A percentile compares a stretch with the other conserved stretches of the same genome.
phyloP scores from a whole-genome alignment of 2,888 invertebrate species.

The Mystacides longicornis region DNA sequence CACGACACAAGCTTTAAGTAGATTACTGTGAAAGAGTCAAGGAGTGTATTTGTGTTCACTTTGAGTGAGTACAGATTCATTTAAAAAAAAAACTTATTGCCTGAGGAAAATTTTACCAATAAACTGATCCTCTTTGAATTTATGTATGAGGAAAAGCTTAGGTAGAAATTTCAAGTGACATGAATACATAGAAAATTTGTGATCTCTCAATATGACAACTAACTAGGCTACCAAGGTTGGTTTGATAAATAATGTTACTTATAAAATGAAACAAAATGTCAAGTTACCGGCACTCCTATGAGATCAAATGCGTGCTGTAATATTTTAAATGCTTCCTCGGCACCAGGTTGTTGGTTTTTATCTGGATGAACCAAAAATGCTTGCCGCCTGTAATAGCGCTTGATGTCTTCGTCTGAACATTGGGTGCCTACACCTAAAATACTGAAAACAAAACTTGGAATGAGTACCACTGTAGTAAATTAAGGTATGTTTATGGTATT shows the following conservation, averaged over 20 bases:
- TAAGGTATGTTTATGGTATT: neutral
- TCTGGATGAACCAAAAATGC: constrained; percentile 94
- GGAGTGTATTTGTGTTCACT: too few species aligned
- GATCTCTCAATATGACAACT: too few species aligned
- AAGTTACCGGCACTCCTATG: constrained; percentile 78
- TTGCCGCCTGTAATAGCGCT: constrained; percentile 88
- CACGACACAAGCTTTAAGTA: too few species aligned
- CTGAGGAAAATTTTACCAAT: too few species aligned
- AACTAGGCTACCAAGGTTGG: too few species aligned
- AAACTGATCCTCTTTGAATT: too few species aligned
- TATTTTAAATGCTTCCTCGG: constrained; percentile 95
- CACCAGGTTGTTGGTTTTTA: constrained; percentile 91
- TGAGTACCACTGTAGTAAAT: neutral
- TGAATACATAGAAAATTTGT: too few species aligned
- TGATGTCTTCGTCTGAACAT: constrained; percentile 89
- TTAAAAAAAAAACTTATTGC: too few species aligned
- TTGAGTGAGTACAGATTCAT: too few species aligned
- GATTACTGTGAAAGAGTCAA: too few species aligned
- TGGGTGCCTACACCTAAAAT: constrained; percentile 82
- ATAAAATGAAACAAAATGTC: neutral
- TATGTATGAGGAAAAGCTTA: too few species aligned
- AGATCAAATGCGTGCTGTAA: constrained; percentile 91
- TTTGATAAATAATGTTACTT: neutral
- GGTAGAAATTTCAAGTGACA: too few species aligned
- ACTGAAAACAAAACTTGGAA: constrained; percentile 38